Conservation (phyloP, 1,140 invertebrate genomes). For the Drosophila melanica region DNA sequence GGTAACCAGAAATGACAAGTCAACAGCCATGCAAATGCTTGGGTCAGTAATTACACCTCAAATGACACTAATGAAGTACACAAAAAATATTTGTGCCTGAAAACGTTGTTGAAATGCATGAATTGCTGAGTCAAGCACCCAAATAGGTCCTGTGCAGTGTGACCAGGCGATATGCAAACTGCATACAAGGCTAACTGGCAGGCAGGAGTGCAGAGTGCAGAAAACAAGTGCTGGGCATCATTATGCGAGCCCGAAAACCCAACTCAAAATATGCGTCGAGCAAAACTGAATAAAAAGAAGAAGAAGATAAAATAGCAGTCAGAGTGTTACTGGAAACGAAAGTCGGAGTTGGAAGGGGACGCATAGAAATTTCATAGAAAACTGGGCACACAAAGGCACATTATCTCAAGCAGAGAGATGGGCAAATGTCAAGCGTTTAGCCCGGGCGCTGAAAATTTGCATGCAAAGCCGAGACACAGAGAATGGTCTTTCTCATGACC, state of each 20-base stretch:
- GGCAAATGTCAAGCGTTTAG: conserved; percentile 80
- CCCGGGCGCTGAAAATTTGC: conserved; percentile 64
- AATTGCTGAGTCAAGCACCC: conserved; percentile 35
- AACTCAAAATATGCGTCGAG: conserved; percentile 56
- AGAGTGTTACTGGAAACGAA: neutral
- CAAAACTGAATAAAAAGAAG: conserved; percentile 23
- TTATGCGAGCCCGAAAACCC: conserved; percentile 59
- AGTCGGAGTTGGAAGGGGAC: neutral
- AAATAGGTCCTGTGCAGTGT: conserved; percentile 38
- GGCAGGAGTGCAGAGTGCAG: conserved; percentile 5
- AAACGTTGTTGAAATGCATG: conserved; percentile 34
- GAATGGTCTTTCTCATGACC: conserved; percentile 38
- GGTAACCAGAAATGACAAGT: no score
- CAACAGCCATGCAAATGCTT: conserved; percentile 15
- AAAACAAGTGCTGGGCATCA: conserved; percentile 64
- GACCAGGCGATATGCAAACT: conserved; percentile 64
- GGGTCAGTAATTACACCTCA: conserved; percentile 59
- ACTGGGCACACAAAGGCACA: conserved; percentile 53
- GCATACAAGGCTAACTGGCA: conserved; percentile 46
- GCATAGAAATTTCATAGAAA: conserved; percentile 3
- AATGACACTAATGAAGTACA: conserved; percentile 56
- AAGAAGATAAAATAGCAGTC: conserved; percentile 9
- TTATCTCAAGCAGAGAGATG: conserved; percentile 63
- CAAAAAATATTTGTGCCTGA: conserved; percentile 39
- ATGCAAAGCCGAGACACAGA: conserved; percentile 60